These are phyloP conservation scores for Hucho hucho DNA, from an alignment of 2,113 vertebrate genomes.

Conservation along the genomic window DNA sequence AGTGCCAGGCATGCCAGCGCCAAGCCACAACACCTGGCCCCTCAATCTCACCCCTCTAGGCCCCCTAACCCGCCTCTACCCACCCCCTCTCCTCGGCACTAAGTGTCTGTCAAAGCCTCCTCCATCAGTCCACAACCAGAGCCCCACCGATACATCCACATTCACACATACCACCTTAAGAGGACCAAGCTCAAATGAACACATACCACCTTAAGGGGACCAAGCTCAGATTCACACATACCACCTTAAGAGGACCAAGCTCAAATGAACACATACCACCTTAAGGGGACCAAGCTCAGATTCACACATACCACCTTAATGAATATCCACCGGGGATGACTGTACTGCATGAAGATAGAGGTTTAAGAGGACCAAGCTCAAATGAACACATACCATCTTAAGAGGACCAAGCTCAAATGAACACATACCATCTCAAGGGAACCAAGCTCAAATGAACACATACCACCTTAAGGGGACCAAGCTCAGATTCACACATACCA, in stretches of 20 bases:
- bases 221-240: slow-evolving; percentile 5
- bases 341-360: too few relatives aligned
- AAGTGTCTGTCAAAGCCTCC: slow-evolving; percentile 61
- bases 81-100: slow-evolving; percentile 25
- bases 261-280: slow-evolving; percentile 37
- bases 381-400: too few relatives aligned
- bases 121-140: slow-evolving; percentile 58
- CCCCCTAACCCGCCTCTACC: background rate
- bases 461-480: slow-evolving; percentile 16
- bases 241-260: too few relatives aligned
- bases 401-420: too few relatives aligned
- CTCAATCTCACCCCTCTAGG: slow-evolving; percentile 62
- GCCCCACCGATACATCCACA: background rate
- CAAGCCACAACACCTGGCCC: slow-evolving; percentile 65
- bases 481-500: background rate
- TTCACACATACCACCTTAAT: background rate
- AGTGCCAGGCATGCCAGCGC: slow-evolving; percentile 64
- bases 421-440: background rate
- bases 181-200: background rate
- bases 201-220: slow-evolving; percentile 1
- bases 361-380: too few relatives aligned
- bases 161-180: slow-evolving; percentile 22
- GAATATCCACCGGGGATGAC: too few relatives aligned
- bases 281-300: slow-evolving; percentile 31
- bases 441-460: background rate